Conservation (phyloP, 2,113 vertebrate genomes). For the Lethenteron reissneri region DNA sequence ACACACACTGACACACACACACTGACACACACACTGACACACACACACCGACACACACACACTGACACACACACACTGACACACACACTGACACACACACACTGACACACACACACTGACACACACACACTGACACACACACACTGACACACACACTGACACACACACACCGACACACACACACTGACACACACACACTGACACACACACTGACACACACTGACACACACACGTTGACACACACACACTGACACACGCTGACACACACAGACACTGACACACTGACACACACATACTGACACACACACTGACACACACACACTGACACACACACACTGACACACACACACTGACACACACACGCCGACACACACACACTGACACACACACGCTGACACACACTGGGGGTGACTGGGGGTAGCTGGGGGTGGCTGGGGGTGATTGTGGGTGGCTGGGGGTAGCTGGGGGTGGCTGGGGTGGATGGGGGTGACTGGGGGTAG, state of each 20-base stretch:
- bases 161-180: background rate
- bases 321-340: background rate
- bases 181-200: background rate
- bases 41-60: no score
- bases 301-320: background rate
- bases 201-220: background rate
- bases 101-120: background rate
- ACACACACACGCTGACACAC: background rate
- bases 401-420: background rate
- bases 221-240: background rate
- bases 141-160: background rate
- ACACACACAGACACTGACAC: background rate
- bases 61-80: no score
- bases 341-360: background rate
- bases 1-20: no score
- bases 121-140: slow-evolving; percentile 3
- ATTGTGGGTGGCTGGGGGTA: background rate
- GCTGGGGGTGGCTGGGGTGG: background rate
- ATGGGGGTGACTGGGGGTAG: background rate
- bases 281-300: background rate
- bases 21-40: no score
- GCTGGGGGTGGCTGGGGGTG: no score
- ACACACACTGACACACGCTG: background rate
- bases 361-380: background rate
- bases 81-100: no score